Base-by-base conservation (phyloP, 2,888 invertebrate species). In the Brachynemurus nebulosus region DNA sequence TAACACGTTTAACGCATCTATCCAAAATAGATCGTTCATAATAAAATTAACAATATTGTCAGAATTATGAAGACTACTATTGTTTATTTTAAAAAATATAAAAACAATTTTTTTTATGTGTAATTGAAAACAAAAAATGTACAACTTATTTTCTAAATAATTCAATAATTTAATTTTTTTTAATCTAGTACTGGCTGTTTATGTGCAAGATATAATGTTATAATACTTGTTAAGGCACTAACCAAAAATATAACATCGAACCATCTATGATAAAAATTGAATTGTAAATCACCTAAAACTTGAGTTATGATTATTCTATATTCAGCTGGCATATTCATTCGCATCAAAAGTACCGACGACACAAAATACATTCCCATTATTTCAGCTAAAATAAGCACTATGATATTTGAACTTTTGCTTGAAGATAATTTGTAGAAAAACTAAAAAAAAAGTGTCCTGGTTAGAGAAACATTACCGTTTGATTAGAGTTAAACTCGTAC, bases 281-380 rank as follows among this genome's bases (percentile, higher is more conserved):
- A 98, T 64, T 98, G 96, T 48, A 98, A 68, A 60, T 96, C 96
- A 1, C 97, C 98, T 14, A 98, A 65, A 1, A 98, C 97, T 69
- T 85, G 77, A 1, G 86, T 85, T 49, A 89, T 83, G 30, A 98
- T 98, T 38, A 82, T 82, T 27, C 97, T 74, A 64, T 98, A 98
- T 62, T 98, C 93, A 0, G 86, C 78, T 0, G 98, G 98, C 92
- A 98, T 95, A 62, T 98, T 98, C 98, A 98, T 98, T 21, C 98
- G 71, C 82, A 98, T 92, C 33, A 98, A 67, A 1, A 98, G 72
- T 0, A 98, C 97, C 1, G 92, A 95, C 0, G 96, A 96, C 43
- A 97, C 91, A 67, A 98, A 98, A 62, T 98, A 98, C 97, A 98
- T 98, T 30, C 97, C 97, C 98, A 99, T 98, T 55, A 98, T 88